Conservation (phyloP, 1,140 invertebrate species). For the Tetramorium alpestre region DNA sequence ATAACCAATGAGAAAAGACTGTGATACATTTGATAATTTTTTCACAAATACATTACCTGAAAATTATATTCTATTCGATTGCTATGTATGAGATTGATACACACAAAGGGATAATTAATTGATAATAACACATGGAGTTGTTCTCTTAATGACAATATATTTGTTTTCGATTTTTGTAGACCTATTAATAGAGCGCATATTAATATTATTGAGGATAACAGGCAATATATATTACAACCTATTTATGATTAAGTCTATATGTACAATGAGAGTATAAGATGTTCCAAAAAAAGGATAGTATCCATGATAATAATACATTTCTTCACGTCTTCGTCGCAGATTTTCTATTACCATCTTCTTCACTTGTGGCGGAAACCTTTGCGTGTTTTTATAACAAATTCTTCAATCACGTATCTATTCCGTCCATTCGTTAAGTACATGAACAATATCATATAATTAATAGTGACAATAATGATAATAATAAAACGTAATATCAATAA, state of each 20-base stretch:
- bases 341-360: conserved; percentile 13
- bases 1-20: background rate
- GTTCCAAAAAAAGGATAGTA: conserved; percentile 47
- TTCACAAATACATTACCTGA: background rate
- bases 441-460: conserved; percentile 69
- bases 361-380: conserved; percentile 27
- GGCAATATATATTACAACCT: conserved; percentile 82
- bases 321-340: background rate
- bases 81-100: background rate
- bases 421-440: conserved; percentile 69
- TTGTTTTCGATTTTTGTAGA: conserved; percentile 74
- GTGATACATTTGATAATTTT: background rate
- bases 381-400: conserved; percentile 49
- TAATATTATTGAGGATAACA: conserved; percentile 84
- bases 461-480: conserved; percentile 79
- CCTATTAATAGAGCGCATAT: conserved; percentile 78
- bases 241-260: conserved; percentile 52
- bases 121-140: background rate
- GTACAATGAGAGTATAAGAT: conserved; percentile 72
- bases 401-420: conserved; percentile 39
- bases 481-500: conserved; percentile 74
- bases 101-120: background rate
- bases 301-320: conserved; percentile 22
- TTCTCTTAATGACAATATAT: conserved; percentile 82
- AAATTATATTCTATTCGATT: background rate